These are phyloP conservation scores for Sinella curviseta DNA, from an alignment of 1,140 invertebrate genomes.

Conservation along the genomic window DNA sequence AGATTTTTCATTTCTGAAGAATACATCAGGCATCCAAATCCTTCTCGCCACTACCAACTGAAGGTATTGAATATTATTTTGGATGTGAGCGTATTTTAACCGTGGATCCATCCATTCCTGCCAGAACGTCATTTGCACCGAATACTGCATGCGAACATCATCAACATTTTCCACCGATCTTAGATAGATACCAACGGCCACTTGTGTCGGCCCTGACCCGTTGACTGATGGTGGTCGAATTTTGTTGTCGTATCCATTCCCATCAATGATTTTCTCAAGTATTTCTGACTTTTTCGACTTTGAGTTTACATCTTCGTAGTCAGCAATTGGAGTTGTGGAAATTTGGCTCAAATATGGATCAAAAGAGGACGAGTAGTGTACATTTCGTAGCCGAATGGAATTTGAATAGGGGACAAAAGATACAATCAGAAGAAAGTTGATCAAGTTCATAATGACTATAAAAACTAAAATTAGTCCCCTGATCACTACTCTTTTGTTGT, in stretches of 20 bases:
- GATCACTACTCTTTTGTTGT: no score
- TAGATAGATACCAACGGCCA: conserved; percentile 23
- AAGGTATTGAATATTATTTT: conserved; percentile 29
- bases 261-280: conserved; percentile 31
- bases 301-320: conserved; percentile 38
- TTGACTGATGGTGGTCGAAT: conserved; percentile 24
- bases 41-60: not conserved
- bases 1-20: conserved; percentile 42
- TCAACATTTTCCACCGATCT: conserved; percentile 38
- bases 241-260: conserved; percentile 31
- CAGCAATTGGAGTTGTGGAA: conserved; percentile 17
- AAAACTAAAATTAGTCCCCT: no score
- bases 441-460: no score
- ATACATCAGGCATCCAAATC: conserved; percentile 42
- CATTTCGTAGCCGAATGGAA: not conserved
- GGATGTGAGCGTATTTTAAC: conserved; percentile 30
- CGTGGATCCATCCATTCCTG: conserved; percentile 39
- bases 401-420: not conserved
- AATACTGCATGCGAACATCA: conserved; percentile 40
- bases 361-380: not conserved
- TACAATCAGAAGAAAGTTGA: not conserved
- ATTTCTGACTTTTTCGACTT: conserved; percentile 36
- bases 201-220: conserved; percentile 21
- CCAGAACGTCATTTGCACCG: conserved; percentile 42
- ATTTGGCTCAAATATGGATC: not conserved